Conservation (phyloP, 30 jellyfish, hydroid and myxozoan genomes). For the Catostylus mosaicus region DNA sequence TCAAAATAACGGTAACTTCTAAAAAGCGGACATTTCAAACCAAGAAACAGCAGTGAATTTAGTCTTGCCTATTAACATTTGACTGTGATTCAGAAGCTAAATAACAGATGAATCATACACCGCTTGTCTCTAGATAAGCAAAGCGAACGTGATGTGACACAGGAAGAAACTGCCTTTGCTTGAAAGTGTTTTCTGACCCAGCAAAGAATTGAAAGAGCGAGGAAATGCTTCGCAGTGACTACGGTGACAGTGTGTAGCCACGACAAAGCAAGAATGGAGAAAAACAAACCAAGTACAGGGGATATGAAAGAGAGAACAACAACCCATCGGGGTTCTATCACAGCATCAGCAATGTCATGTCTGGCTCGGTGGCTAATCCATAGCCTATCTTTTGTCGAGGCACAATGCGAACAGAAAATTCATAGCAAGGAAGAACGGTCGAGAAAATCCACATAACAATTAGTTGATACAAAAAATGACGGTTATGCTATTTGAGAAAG, state of each 20-base stretch:
- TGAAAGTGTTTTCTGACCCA: constrained; percentile 36
- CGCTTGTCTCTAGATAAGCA: too few relatives aligned
- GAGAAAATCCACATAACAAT: constrained; percentile 51
- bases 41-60: too few relatives aligned
- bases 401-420: constrained; percentile 34
- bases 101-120: too few relatives aligned
- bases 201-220: not conserved
- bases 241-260: constrained; percentile 17
- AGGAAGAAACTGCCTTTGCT: not conserved
- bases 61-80: too few relatives aligned
- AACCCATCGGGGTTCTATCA: constrained; percentile 37
- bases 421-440: constrained; percentile 40
- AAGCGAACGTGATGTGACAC: not conserved
- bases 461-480: not conserved
- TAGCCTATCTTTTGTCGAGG: not conserved
- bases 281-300: constrained; percentile 2
- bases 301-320: constrained; percentile 45
- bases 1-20: too few relatives aligned
- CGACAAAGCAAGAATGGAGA: constrained; percentile 13
- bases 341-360: constrained; percentile 36
- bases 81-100: too few relatives aligned
- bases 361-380: constrained; percentile 32
- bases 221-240: constrained; percentile 49
- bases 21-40: too few relatives aligned
- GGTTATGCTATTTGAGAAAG: not conserved